Base-by-base conservation (phyloP, 1,140 invertebrate genomes). In the Zaprionus capensis region DNA sequence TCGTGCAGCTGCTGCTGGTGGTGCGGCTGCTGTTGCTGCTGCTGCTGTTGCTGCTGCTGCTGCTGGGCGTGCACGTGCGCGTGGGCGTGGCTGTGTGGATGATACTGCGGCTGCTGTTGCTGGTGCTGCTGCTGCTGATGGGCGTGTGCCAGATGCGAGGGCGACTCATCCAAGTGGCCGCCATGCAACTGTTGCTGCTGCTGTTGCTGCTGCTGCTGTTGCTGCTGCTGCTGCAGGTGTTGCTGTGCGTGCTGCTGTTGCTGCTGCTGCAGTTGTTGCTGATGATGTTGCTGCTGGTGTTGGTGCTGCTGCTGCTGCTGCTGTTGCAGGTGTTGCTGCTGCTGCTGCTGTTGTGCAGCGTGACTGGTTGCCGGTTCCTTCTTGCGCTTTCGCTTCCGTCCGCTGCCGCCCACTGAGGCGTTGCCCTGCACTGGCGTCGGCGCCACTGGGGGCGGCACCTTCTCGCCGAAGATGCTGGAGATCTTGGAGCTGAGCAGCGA, bases 401-500 rank as follows among this genome's bases (percentile, higher is more conserved):
- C 80, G 9, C 22, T 22, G 22, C 34, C 46, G 20, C 51, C 44
- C 9, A 24, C n/a, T n/a, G 64, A 7, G 17, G 28, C 2, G 51
- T 14, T 6, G 28, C 68, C 22, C 1, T 49, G 26, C 5, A 44
- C 20, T 1, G 78, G 2, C 12, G 61, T 53, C 26, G 59, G 46
- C n/a, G 46, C 62, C 22, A 28, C 78, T 14, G 55, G 56, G 1
- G 61, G 51, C 17, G 61, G 51, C 17, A 90, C 91, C 64, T 92
- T 92, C 46, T 92, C 91, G 0, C 82, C 90, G 28, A 92, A 92
- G 0, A 93, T 92, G 70, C 87, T 92, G 53, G 90, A 92, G 15
- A 93, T 92, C 73, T 92, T 92, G 22, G 92, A 92, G 64, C 91
- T 92, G n/a, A 93, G 81, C 63, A 93, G 65, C 59, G 91, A 92